Evolutionary conservation across 2,113 vertebrate genomes (phyloP), one percentile per base, ranked within the genome.

Genomic region (Gopherus evgoodei): DNA sequence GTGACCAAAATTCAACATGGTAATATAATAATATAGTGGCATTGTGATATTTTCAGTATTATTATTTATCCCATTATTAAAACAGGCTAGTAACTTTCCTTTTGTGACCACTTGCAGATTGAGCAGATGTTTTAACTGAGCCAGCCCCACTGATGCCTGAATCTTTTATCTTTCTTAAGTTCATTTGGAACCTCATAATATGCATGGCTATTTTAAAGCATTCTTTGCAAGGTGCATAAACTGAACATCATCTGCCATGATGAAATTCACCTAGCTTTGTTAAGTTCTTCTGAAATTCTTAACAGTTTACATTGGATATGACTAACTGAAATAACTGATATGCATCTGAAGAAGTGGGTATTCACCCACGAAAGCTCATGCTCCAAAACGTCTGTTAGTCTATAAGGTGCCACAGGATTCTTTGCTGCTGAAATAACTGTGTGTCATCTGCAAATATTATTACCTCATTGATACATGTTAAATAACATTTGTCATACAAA

Each of bases 281-380:
- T 59, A 69, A 38, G 14, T 69, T 38, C 88, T 90, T 27, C 49
- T 4, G 91, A 6, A 72, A 84, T 95, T 3, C 65, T 3, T 81
- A 50, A 53, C 54, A 90, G 29, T 86, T 31, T 69, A 90, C 13
- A 82, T 1, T 69, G 12, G 17, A 72, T 56, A 19, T 42, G 76
- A 81, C 52, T 62, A 50, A 13, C 56, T 5, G 0, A 10, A 75
- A 69, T 8, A 1, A 27, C 14, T 47, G 1, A 38, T 3, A 38
- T 38, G 38, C 38, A 38, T 38, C 38, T 38, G 38, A 38, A 38
- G 38, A 38, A 38, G 38, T 38, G 3, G 38, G 38, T 38, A 38
- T 38, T 38, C 38, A 38, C 38, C 38, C 38, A 38, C 38, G 38
- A 38, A 38, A 38, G 38, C 38, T 38, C 38, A 38, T 38, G 38